Base-by-base conservation (phyloP, 2,113 vertebrate species). In the Pelvicachromis taeniatus region DNA sequence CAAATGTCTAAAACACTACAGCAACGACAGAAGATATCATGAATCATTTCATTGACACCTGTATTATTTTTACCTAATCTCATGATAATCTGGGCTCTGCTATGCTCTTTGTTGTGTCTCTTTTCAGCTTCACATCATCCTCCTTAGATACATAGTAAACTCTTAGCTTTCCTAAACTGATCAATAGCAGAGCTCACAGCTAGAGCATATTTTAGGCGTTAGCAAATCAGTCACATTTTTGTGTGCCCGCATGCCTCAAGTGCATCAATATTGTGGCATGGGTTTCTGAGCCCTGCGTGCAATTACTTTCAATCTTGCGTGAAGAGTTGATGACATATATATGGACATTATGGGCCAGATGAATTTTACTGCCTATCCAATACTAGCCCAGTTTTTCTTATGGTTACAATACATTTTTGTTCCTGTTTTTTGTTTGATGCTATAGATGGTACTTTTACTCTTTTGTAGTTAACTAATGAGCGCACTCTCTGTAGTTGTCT, bases 251-350 rank as follows among this genome's bases (percentile, higher is more conserved):
- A n/a, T 14, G 31, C 59, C 65, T 89, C 52, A 26, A 78, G 85
- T 77, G 68, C 77, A 85, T 92, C 80, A 91, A 78, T 91, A 80
- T 88, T 80, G 85, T 91, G 80, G 68, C 86, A 82, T 63, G 81
- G 55, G 55, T 89, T 79, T 82, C 55, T 65, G 79, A 86, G 78
- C 21, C 26, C 45, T 63, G 53, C 26, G 50, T 31, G 78, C 87
- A 87, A 86, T 92, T 89, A 82, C 73, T 83, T 90, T 79, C 87
- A 84, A 93, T 91, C 85, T 87, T 80, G 45, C 54, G 3, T 75
- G 84, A 92, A 10, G 58, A 79, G 59, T 55, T 86, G 86, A 91
- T 92, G 88, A 94, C 91, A 92, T 82, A 73, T 85, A 90, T 88
- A 92, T 89, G 85, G 85, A 73, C 61, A 53, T 87, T 85, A 40